These are phyloP conservation scores for Apotomis turbidana DNA, from an alignment of 2,888 invertebrate genomes.

Conservation along the genomic window DNA sequence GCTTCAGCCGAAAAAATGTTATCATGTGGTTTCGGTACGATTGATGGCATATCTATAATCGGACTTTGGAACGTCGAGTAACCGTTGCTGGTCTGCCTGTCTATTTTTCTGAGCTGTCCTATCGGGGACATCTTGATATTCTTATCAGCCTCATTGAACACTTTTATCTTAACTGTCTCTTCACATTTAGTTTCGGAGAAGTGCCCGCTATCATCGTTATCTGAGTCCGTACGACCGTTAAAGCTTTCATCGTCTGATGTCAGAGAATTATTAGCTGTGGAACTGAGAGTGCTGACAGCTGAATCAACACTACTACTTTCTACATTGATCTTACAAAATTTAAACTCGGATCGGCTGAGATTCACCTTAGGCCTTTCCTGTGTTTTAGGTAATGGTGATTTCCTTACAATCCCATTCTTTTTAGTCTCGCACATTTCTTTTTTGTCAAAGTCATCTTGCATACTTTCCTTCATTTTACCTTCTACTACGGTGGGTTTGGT, in stretches of 20 bases:
- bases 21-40: constrained; percentile 74
- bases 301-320: constrained; percentile 79
- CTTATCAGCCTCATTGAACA: constrained; percentile 77
- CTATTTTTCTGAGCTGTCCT: constrained; percentile 73
- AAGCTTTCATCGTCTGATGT: constrained; percentile 81
- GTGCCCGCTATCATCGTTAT: constrained; percentile 83
- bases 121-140: constrained; percentile 75
- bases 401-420: constrained; percentile 80
- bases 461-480: constrained; percentile 76
- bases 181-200: constrained; percentile 80
- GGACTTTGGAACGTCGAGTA: constrained; percentile 80
- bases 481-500: constrained; percentile 76
- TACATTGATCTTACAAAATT: constrained; percentile 81
- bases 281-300: constrained; percentile 83
- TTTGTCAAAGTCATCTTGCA: constrained; percentile 75
- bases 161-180: constrained; percentile 80
- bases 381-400: constrained; percentile 86
- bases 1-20: constrained; percentile 81
- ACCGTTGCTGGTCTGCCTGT: constrained; percentile 73
- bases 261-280: constrained; percentile 80
- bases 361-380: constrained; percentile 87
- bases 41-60: constrained; percentile 77
- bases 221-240: constrained; percentile 83
- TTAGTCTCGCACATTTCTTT: constrained; percentile 76
- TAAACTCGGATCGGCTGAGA: constrained; percentile 79